Base-by-base conservation (phyloP, 53 echinoderm and acorn worm species). In the Zoroaster sp. region DNA sequence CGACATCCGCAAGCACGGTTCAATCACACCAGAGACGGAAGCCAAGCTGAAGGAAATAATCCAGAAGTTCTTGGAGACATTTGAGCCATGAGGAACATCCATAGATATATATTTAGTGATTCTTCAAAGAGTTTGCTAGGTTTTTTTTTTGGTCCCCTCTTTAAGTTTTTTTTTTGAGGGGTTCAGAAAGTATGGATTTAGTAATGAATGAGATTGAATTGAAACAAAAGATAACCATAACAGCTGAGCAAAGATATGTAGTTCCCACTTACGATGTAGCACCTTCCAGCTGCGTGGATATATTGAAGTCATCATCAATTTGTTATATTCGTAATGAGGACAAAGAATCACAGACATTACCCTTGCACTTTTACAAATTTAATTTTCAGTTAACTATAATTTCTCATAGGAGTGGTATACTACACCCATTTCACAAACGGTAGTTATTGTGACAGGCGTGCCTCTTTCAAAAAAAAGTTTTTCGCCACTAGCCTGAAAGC, bases 1-100 rank as follows among this genome's bases (percentile, higher is more conserved):
- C 46, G 91, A 87, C 74, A 98, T 98, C 95, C 87, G 94, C 28
- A 71, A 35, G 0, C 89, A 94, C 59, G 92, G 91, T 33, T 55
- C 83, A 55, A 94, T 98, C 95, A 91, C 82, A 30, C 89, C 87
- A 34, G 82, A 91, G 52, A 93, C 90, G 1, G 98, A 98, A 14
- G 93, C 36, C 72, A 96, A 93, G 54, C 93, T 98, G 36, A 98
- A 98, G 83, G 94, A 75, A 13, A 68, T 96, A 17, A 96, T 98
- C 35, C 2, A 83, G 55, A 94, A 94, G 78, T 98, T 98, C 91
- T 74, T 98, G 41, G 94, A 95, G 63, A 94, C 94, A 69, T 98
- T 96, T 42, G 95, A 98, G 79, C 73, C 74, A 66, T 96, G 91
- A 95, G n/a, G 34, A 38, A 21, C 13, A 47, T 44, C 38, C 7